phyloP scores from a whole-genome alignment of 2,113 vertebrate genomes.

The Anoplopoma fimbria region DNA sequence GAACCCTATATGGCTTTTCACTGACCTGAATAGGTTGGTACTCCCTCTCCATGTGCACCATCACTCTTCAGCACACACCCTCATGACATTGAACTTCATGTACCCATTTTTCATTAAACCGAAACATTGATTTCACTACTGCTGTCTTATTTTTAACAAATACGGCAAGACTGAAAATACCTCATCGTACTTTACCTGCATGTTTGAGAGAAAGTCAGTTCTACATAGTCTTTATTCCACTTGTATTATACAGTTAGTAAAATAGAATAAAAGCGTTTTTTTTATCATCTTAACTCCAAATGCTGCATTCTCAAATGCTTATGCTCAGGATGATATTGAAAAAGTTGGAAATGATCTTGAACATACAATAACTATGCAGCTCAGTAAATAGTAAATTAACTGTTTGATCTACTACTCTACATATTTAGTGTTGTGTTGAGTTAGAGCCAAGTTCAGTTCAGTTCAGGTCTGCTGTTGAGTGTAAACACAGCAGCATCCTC shows the following conservation, averaged over 20 bases:
- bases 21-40: not conserved
- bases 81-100: not conserved
- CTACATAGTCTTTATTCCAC: not conserved
- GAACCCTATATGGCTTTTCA: constrained; percentile 38
- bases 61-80: constrained; percentile 19
- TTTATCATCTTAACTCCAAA: not conserved
- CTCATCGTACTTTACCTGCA: not conserved
- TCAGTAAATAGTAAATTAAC: not conserved
- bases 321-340: not conserved
- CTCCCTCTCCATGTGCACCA: constrained; percentile 7
- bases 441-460: not conserved
- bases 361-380: not conserved
- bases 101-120: not conserved
- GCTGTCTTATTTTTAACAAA: not conserved
- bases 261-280: not conserved
- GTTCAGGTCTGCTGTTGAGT: no score
- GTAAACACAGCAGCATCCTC: not conserved
- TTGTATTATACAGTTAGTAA: not conserved
- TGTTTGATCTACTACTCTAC: not conserved
- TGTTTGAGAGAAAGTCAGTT: not conserved
- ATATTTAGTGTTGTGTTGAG: not conserved
- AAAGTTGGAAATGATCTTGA: not conserved
- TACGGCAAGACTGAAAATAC: not conserved
- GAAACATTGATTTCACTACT: not conserved
- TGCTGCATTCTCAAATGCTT: not conserved